Evolutionary conservation across 2,113 vertebrate species (phyloP), one percentile per base, ranked within the genome.

Genomic region (Climacteris rufus): DNA sequence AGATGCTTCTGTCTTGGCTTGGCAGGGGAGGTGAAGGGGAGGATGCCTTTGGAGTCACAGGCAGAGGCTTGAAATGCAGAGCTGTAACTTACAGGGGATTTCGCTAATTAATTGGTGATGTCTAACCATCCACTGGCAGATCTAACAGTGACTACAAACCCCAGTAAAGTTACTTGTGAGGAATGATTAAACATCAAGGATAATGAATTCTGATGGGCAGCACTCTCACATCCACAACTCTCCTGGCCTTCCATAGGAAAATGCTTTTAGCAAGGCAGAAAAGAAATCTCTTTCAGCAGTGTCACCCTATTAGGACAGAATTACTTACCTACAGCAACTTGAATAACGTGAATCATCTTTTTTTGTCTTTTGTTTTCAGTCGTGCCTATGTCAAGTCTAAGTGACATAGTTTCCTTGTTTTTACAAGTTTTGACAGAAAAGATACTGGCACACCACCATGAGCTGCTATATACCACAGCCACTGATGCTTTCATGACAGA

Each of bases 31-130:
- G 83, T 25, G 64, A 54, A 52, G 83, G 61, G 92, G 83, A 94
- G 57, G 83, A 80, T 95, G 90, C 64, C 74, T 91, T 94, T 83
- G 45, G 66, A 85, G 56, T 80, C 4, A 1, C 74, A 83, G 28
- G 74, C 70, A 70, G 89, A 79, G 83, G 76, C 65, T 49, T 56
- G 83, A 69, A 91, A 83, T 64, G 89, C 86, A 74, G 93, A 90
- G 81, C 77, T 72, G 57, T 82, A 87, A 87, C 61, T 92, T 95
- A 95, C 3, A 1, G 69, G 68, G 92, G 88, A 96, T 93, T 95
- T 95, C 95, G 83, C 93, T 96, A 93, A 97, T 95, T 97, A 95
- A 95, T 96, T 85, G 78, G 83, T 88, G 76, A 85, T 42, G 92
- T 90, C 82, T 89, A 74, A 88, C 91, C 94, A 93, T 85, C 85